Percentiles rank a stretch among this genome's conserved stretches.
These are phyloP conservation scores for Falco biarmicus DNA, from an alignment of 2,797 vertebrate genomes.

Conservation along the genomic window DNA sequence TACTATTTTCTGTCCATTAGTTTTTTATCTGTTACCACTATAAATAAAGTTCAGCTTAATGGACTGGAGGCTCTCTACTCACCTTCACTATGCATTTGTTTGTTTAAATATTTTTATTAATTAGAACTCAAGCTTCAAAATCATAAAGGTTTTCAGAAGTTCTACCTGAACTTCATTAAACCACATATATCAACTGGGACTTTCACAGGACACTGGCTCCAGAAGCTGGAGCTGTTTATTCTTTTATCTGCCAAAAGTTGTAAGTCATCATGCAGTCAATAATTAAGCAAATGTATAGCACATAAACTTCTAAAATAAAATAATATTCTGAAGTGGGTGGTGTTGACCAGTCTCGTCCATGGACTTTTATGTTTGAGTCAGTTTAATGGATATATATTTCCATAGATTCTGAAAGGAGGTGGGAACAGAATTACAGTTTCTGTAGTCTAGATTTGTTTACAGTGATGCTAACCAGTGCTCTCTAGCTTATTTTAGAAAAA, in stretches of 20 bases:
- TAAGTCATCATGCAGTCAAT: neutral
- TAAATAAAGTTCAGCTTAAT: neutral
- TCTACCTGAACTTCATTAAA: neutral
- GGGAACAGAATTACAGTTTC: neutral
- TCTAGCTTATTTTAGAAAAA: neutral
- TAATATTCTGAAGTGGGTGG: neutral
- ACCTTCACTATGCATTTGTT: neutral
- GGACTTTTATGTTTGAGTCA: constrained; percentile 3
- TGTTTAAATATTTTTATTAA: constrained; percentile 12
- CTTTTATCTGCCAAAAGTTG: neutral
- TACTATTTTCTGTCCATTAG: constrained; percentile 43
- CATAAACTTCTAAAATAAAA: neutral
- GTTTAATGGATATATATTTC: neutral
- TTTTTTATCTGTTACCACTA: constrained; percentile 35
- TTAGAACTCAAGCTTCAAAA: neutral
- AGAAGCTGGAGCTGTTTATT: constrained; percentile 23
- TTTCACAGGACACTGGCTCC: neutral
- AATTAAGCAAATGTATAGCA: neutral
- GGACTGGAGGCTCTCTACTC: neutral
- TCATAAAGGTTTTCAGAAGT: neutral
- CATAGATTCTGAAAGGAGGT: neutral
- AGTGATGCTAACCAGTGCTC: neutral
- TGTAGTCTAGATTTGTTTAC: neutral
- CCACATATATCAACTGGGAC: neutral
- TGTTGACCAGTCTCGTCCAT: neutral